Conservation (phyloP, 2,888 invertebrate species). For the Phengaris arion region DNA sequence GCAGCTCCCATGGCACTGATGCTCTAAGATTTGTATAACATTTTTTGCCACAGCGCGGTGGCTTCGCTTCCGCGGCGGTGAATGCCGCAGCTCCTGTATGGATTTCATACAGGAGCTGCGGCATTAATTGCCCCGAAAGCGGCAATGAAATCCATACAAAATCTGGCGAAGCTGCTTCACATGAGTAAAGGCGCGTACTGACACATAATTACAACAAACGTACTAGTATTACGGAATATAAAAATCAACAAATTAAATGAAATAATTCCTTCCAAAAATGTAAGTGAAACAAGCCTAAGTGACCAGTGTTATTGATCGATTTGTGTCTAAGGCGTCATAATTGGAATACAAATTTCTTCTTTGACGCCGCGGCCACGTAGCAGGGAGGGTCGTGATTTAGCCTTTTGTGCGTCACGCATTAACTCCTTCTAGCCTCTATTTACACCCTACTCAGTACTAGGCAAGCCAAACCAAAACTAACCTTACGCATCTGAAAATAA, state of each 20-base stretch:
- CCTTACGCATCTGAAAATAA: slow-evolving; percentile 45
- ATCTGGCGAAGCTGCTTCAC: too few species aligned
- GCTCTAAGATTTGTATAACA: too few species aligned
- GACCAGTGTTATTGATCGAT: slow-evolving; percentile 49
- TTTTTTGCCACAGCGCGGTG: too few species aligned
- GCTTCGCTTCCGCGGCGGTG: too few species aligned
- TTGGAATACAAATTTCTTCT: slow-evolving; percentile 78
- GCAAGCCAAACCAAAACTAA: slow-evolving; percentile 45
- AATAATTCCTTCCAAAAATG: not conserved
- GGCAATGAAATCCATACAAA: too few species aligned
- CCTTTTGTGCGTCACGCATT: slow-evolving; percentile 78
- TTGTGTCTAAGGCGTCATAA: slow-evolving; percentile 63
- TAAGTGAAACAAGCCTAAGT: slow-evolving; percentile 31
- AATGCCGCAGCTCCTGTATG: too few species aligned
- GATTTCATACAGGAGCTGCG: too few species aligned
- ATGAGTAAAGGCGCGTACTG: too few species aligned
- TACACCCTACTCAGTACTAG: slow-evolving; percentile 52
- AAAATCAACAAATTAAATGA: not conserved
- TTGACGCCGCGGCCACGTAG: slow-evolving; percentile 64
- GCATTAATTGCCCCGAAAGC: too few species aligned
- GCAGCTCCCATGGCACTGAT: too few species aligned
- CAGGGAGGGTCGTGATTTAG: slow-evolving; percentile 73
- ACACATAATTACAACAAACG: not conserved
- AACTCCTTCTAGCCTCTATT: slow-evolving; percentile 72
- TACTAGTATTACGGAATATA: not conserved